A percentile compares a stretch with the other conserved stretches of the same genome.
phyloP scores from a whole-genome alignment of 2,797 vertebrate species.

The Eulemur coronatus region DNA sequence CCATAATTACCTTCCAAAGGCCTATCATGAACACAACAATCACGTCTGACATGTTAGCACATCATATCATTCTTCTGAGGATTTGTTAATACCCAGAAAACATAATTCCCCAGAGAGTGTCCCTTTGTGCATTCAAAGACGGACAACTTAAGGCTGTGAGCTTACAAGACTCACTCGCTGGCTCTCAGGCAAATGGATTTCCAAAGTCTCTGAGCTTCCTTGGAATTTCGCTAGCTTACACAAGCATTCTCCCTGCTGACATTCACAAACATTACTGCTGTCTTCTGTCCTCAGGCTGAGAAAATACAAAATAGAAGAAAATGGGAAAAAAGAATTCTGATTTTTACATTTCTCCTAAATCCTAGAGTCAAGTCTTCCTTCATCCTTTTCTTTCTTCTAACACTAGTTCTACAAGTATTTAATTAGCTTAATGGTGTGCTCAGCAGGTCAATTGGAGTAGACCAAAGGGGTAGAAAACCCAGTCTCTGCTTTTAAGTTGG shows the following conservation, averaged over 20 bases:
- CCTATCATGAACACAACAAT: neutral
- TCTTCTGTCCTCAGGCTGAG: neutral
- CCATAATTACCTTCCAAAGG: neutral
- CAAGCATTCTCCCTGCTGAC: neutral
- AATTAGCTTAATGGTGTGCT: neutral
- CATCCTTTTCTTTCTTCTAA: neutral
- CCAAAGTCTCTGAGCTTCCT: neutral
- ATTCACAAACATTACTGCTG: neutral
- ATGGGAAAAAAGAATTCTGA: neutral
- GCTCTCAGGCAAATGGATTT: neutral
- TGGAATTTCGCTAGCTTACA: neutral
- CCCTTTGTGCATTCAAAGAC: neutral
- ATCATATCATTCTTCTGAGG: neutral
- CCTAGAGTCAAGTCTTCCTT: neutral
- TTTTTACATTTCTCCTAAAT: neutral
- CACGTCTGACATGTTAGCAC: neutral
- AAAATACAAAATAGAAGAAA: neutral
- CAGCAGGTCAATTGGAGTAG: neutral
- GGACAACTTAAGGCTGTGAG: neutral
- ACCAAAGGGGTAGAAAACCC: neutral
- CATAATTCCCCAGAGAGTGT: neutral
- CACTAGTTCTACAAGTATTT: neutral
- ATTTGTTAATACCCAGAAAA: neutral
- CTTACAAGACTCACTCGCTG: neutral
- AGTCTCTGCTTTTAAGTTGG: neutral